Conservation (phyloP, 2,797 vertebrate genomes). For the Loris lydekkerianus region DNA sequence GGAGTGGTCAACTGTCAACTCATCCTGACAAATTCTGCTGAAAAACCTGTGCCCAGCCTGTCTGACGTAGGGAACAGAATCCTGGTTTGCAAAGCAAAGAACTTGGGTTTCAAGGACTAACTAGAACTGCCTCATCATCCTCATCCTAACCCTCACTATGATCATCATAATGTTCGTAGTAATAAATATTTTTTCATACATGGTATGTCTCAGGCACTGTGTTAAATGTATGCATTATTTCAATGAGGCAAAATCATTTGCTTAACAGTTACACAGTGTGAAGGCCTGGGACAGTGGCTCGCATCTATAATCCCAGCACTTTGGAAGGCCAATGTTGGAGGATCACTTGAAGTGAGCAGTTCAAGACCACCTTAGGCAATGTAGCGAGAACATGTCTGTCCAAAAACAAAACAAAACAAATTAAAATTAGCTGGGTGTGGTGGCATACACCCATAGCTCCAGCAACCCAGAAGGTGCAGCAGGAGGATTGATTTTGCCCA, state of each 20-base stretch:
- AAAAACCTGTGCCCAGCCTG: not conserved
- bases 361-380: not conserved
- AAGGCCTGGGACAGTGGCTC: not conserved
- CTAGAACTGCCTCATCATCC: not conserved
- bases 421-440: not conserved
- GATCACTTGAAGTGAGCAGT: not conserved
- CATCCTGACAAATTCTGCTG: not conserved
- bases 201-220: not conserved
- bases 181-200: not conserved
- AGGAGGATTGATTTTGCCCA: not conserved
- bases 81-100: not conserved
- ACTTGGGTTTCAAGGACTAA: slow-evolving; percentile 28
- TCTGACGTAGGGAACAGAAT: not conserved
- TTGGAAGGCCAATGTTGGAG: not conserved
- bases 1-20: not conserved
- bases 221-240: not conserved
- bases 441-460: not conserved
- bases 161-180: not conserved
- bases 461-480: not conserved
- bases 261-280: not conserved
- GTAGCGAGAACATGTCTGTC: not conserved
- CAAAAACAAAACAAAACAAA: not conserved
- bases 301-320: not conserved
- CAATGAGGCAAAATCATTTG: slow-evolving; percentile 6
- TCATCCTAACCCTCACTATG: not conserved